phyloP scores from a whole-genome alignment of 2,888 invertebrate species.

The Helobdella robusta region DNA sequence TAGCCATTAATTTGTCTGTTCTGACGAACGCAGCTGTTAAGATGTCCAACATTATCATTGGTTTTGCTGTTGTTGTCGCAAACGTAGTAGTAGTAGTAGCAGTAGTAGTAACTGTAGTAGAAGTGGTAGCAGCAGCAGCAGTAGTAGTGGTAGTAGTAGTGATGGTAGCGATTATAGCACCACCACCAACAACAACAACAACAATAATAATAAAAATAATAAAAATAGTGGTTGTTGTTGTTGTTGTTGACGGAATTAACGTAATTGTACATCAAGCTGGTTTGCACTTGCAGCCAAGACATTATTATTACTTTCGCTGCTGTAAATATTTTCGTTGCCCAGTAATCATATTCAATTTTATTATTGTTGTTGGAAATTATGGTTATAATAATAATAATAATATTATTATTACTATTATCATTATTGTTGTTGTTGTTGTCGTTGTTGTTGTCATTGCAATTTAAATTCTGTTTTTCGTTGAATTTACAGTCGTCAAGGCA shows the following conservation, averaged over 20 bases:
- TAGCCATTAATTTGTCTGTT: not conserved
- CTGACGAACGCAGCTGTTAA: not conserved
- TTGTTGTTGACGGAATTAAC: not conserved
- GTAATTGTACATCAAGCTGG: not conserved
- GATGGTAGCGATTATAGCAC: not conserved
- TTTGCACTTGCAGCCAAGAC: not conserved
- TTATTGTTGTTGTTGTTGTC: constrained; percentile 1
- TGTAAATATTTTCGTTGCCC: not conserved
- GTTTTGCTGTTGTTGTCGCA: not conserved
- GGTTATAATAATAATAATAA: too few species aligned
- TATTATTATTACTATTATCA: not conserved
- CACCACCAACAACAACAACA: too few species aligned
- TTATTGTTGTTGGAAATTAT: too few species aligned
- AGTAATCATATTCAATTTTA: too few species aligned
- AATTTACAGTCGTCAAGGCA: too few species aligned
- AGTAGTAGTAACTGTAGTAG: constrained; percentile 3
- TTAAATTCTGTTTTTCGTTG: too few species aligned
- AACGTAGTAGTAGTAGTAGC: not conserved
- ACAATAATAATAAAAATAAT: too few species aligned
- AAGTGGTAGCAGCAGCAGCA: not conserved
- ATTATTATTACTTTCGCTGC: not conserved
- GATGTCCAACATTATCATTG: not conserved
- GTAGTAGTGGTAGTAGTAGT: constrained; percentile 4
- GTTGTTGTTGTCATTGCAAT: too few species aligned
- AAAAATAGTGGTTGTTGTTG: not conserved